Conservation (phyloP, 2,797 vertebrate genomes). For the Gorsachius magnificus region DNA sequence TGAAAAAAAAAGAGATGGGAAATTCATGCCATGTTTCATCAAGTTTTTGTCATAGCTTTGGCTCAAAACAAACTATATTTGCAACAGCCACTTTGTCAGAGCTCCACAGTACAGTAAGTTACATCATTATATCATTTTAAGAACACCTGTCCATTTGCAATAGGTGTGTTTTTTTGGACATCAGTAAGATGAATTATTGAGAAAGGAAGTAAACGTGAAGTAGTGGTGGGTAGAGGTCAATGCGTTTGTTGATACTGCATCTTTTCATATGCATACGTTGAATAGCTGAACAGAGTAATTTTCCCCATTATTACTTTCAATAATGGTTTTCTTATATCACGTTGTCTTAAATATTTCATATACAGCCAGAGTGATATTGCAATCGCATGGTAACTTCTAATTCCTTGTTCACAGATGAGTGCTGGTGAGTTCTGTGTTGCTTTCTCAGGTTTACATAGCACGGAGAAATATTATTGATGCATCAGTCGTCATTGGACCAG, state of each 20-base stretch:
- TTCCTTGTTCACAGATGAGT: not conserved
- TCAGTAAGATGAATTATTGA: not conserved
- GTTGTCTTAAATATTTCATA: not conserved
- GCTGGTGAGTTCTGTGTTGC: not conserved
- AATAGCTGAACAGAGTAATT: not conserved
- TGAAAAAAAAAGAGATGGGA: not conserved
- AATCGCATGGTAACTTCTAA: not conserved
- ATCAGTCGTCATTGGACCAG: not conserved
- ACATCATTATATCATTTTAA: not conserved
- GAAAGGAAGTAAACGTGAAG: not conserved
- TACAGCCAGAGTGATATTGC: not conserved
- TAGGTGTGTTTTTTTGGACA: not conserved
- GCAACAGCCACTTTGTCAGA: not conserved
- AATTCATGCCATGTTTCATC: not conserved
- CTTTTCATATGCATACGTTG: not conserved
- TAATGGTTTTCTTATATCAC: not conserved
- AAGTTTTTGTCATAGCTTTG: constrained; percentile 1
- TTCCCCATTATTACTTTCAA: not conserved
- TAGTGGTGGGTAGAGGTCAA: not conserved
- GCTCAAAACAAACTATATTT: not conserved
- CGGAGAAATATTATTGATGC: not conserved
- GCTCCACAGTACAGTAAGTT: not conserved
- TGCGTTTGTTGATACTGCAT: not conserved
- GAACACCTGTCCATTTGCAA: not conserved
- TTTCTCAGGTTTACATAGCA: not conserved